Evolutionary conservation across 2,113 vertebrate species (phyloP), one percentile per base, ranked within the genome.

Genomic region (Caranx ignobilis): DNA sequence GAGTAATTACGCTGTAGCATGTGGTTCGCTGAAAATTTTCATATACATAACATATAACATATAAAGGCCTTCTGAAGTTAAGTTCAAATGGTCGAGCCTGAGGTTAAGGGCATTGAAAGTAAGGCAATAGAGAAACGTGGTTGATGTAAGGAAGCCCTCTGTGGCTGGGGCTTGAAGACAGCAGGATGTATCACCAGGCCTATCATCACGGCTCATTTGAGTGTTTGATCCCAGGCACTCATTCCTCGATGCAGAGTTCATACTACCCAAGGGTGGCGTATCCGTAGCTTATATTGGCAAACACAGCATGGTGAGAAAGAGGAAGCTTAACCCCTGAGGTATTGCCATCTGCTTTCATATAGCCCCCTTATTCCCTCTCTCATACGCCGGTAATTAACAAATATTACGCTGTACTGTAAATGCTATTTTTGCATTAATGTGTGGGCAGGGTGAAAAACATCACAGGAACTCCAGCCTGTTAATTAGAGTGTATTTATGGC

Each of bases 401-500:
- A 86, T 79, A 88, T 77, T 75, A 83, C 37, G 35, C 57, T 16
- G 50, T 83, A 84, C 72, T 89, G 88, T 91, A 91, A 92, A 91
- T 82, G 80, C 90, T 89, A 86, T 87, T 89, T 92, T 88, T 89
- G 73, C 69, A 47, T 47, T 84, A 75, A 85, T 76, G 75, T 88
- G 84, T 88, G 73, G 83, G 85, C 61, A 65, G 79, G 0, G 68
- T 76, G 67, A 31, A 84, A 85, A 88, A 87, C 85, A 83, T 89
- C 88, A 90, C 81, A 88, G 77, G 73, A 83, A 63, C 79, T 84
- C 79, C 82, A 86, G 79, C 59, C 47, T 87, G 76, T 87, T 92
- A 92, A 93, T 93, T 91, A 92, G 79, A 77, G 85, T 72, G 39
- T 89, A 89, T 93, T 92, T 90, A 90, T 87, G 88, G 87, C 85